Evolutionary conservation across 2,888 invertebrate species (phyloP), one percentile per base, ranked within the genome.

Genomic region (Ctena decussata): DNA sequence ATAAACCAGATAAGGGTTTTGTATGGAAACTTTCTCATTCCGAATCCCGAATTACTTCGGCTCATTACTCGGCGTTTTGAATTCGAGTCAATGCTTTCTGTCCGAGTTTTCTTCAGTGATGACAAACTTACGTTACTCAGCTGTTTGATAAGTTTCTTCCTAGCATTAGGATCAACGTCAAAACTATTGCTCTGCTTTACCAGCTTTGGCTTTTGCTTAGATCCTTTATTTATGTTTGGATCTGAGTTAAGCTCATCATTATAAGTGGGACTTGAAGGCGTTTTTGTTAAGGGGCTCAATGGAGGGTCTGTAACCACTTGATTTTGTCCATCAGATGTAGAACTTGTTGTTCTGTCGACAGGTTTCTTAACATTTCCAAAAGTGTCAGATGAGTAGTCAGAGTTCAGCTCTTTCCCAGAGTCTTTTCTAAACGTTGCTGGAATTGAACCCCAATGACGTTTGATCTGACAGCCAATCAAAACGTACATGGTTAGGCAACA

Each of bases 381-480:
- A 12, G 88, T 88, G n/a, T 88, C 88, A 37, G 88, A 85, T 15
- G 88, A 85, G 41, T 60, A 82, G 27, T 88, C 85, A 0, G 88
- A 85, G 53, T 85, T 88, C 6, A 69, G 27, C 11, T 85, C 83
- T 69, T 83, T 85, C 27, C 53, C 74, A 6, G 85, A 88, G 60
- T 85, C 85, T 74, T 85, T 88, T 11, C 88, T 75, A 72, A 85
- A 88, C 37, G 49, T 81, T 27, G 70, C 79, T 0, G 88, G 88
- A 44, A 83, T 49, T 5, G 85, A 82, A 11, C 84, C 86, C 86
- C 86, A 84, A 27, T 84, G 89, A 24, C 44, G 84, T 30, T 70
- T 69, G 39, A 89, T 89, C 35, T 86, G 84, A 41, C 82, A 53
- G 0, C 89, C 89, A 41, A 89, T 86, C 15, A 86, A 70, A 11